These are phyloP conservation scores for Phylloscopus whistleri DNA, from an alignment of 2,113 vertebrate genomes.

Conservation along the genomic window DNA sequence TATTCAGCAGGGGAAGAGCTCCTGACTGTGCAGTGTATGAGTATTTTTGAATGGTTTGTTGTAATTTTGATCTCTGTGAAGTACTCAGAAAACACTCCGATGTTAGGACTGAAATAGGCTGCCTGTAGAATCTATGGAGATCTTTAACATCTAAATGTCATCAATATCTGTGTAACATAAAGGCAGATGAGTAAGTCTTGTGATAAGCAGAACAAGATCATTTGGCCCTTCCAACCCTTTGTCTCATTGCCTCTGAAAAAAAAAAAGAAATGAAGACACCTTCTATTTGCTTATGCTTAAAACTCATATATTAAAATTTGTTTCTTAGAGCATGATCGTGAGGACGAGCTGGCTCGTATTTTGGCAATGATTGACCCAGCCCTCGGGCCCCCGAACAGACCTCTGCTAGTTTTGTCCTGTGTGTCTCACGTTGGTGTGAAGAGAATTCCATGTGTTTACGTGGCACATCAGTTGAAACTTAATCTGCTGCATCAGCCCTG, in stretches of 20 bases:
- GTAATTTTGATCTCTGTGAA: background rate
- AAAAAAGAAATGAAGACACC: background rate
- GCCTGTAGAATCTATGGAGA: background rate
- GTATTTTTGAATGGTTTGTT: background rate
- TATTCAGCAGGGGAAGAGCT: background rate
- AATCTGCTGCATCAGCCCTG: conserved; percentile 80
- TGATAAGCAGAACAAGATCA: background rate
- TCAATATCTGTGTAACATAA: background rate
- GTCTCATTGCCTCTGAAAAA: background rate
- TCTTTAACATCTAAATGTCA: background rate
- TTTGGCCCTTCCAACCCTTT: background rate
- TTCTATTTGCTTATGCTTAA: background rate
- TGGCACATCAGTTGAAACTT: conserved; percentile 85
- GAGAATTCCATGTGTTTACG: conserved; percentile 81
- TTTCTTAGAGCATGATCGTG: conserved; percentile 71
- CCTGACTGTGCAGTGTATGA: background rate
- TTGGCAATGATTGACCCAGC: conserved; percentile 80
- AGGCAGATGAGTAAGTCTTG: background rate
- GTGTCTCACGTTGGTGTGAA: conserved; percentile 69
- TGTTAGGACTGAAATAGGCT: background rate
- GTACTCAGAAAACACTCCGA: background rate
- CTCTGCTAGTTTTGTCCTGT: conserved; percentile 89
- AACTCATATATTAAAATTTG: background rate
- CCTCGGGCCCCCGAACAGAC: conserved; percentile 73
- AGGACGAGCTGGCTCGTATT: conserved; percentile 81